phyloP scores from a whole-genome alignment of 1,140 invertebrate genomes.

The Drosophila kikkawai region DNA sequence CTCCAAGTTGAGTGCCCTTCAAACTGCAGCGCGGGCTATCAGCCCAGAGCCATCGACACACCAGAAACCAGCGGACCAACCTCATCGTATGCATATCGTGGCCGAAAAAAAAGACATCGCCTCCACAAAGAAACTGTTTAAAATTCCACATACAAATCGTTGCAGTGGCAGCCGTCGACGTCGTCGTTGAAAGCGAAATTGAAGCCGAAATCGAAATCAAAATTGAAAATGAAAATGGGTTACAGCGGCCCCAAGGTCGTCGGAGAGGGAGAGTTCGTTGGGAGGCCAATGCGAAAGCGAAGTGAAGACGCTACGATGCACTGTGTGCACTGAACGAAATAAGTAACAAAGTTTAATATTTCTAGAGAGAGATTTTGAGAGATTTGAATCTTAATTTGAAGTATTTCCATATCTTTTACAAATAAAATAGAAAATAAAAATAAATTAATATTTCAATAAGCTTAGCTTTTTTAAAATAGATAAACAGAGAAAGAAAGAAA shows the following conservation, averaged over 20 bases:
- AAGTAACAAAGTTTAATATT: background rate
- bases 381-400: background rate
- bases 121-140: conserved; percentile 61
- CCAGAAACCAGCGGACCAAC: background rate
- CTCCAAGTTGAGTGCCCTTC: conserved; percentile 47
- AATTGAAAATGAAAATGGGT: conserved; percentile 61
- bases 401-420: background rate
- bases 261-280: conserved; percentile 17
- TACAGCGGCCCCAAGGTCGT: conserved; percentile 71
- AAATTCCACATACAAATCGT: conserved; percentile 77
- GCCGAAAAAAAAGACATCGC: conserved; percentile 5
- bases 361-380: background rate
- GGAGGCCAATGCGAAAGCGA: conserved; percentile 14
- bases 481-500: too few relatives aligned
- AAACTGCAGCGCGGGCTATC: conserved; percentile 28
- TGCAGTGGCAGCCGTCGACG: conserved; percentile 55
- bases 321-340: conserved; percentile 10
- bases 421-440: too few relatives aligned
- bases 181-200: conserved; percentile 34
- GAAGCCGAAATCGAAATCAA: conserved; percentile 41
- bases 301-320: conserved; percentile 13
- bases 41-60: conserved; percentile 23
- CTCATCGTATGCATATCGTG: conserved; percentile 35
- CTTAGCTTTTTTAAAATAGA: too few relatives aligned
- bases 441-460: too few relatives aligned